A percentile compares a stretch with the other conserved stretches of the same genome.
Conservation (phyloP, 2,888 invertebrate species). For the Drepana falcataria region DNA sequence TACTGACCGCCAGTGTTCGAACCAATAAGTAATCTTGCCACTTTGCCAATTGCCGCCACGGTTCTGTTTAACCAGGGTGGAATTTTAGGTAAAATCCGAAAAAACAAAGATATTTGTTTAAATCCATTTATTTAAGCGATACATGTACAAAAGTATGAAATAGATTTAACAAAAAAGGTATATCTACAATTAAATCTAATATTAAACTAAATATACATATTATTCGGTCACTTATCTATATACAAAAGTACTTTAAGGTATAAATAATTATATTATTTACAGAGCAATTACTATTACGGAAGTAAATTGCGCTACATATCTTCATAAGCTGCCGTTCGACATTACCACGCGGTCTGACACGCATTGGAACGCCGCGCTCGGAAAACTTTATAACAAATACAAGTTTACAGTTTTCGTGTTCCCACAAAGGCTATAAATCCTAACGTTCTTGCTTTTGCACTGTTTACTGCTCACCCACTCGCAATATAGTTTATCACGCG, state of each 20-base stretch:
- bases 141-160: slow-evolving; percentile 44
- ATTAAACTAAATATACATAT: slow-evolving; percentile 20
- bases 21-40: no score
- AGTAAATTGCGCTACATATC: slow-evolving; percentile 30
- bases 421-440: slow-evolving; percentile 59
- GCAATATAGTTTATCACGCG: slow-evolving; percentile 62
- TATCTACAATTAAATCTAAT: slow-evolving; percentile 42
- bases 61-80: neutral
- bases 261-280: slow-evolving; percentile 64
- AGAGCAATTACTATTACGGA: slow-evolving; percentile 40
- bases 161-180: slow-evolving; percentile 32
- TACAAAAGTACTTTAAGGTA: slow-evolving; percentile 47
- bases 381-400: slow-evolving; percentile 55
- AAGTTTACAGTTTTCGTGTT: slow-evolving; percentile 62
- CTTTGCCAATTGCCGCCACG: no score
- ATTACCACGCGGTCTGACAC: slow-evolving; percentile 31
- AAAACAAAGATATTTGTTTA: slow-evolving; percentile 5
- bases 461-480: slow-evolving; percentile 58
- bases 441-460: slow-evolving; percentile 52
- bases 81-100: neutral
- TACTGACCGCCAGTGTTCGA: no score
- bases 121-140: slow-evolving; percentile 33
- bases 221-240: slow-evolving; percentile 32
- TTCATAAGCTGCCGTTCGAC: slow-evolving; percentile 33
- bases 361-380: slow-evolving; percentile 32